Conservation (phyloP, 64 coral and sea anemone species). For the Porites australiensis region DNA sequence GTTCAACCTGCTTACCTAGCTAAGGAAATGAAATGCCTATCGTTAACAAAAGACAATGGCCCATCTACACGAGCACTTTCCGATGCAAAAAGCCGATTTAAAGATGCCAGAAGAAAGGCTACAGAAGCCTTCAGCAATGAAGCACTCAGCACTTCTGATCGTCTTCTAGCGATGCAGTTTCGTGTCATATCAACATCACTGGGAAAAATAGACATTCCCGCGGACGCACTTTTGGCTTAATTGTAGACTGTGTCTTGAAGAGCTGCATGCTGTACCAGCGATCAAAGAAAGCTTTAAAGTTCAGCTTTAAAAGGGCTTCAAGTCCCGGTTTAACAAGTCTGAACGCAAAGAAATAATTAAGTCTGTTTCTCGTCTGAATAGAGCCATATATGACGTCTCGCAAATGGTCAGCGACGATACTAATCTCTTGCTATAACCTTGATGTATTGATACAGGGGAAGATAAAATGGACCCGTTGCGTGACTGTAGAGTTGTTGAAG, state of each 20-base stretch:
- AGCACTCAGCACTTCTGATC: constrained; percentile 29
- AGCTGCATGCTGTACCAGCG: constrained; percentile 53
- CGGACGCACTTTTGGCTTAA: not conserved
- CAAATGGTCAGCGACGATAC: not conserved
- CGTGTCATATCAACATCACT: constrained; percentile 38
- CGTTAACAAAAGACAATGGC: not conserved
- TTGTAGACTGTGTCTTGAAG: constrained; percentile 62
- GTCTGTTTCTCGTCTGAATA: constrained; percentile 34
- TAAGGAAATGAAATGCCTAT: not conserved
- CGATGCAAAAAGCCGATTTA: not conserved
- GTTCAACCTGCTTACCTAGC: not conserved
- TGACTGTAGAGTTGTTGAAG: constrained; percentile 2
- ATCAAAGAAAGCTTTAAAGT: constrained; percentile 26
- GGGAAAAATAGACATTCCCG: constrained; percentile 48
- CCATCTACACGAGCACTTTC: not conserved
- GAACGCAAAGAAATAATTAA: constrained; percentile 40
- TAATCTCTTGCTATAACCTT: constrained; percentile 3
- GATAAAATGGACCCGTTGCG: constrained; percentile 20
- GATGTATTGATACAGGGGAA: constrained; percentile 1
- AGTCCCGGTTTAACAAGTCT: not conserved
- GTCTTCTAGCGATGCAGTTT: constrained; percentile 53
- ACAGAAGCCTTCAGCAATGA: constrained; percentile 61
- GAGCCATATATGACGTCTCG: constrained; percentile 15
- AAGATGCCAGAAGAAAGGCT: not conserved
- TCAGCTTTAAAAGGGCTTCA: not conserved